These are phyloP conservation scores for Tauraco hartlaubi DNA, from an alignment of 2,797 vertebrate genomes.

Conservation along the genomic window DNA sequence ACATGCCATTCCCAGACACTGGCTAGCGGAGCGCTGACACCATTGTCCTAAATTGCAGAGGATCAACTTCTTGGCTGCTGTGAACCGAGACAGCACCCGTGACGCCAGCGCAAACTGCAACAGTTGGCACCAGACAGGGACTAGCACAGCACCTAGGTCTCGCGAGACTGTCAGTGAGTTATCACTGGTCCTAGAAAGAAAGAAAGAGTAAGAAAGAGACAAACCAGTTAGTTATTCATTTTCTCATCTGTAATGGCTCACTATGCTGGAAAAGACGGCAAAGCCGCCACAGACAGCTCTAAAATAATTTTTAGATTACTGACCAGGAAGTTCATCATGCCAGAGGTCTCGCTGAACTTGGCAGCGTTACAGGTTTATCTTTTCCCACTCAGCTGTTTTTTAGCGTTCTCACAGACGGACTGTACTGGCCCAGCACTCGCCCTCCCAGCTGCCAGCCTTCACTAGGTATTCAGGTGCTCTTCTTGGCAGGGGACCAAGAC, in stretches of 20 bases:
- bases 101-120: rapidly evolving
- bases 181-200: background rate
- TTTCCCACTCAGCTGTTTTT: conserved; percentile 29
- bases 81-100: background rate
- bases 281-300: background rate
- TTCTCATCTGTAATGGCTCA: background rate
- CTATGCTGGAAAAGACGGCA: background rate
- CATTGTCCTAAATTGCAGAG: background rate
- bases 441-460: background rate
- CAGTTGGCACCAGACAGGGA: background rate
- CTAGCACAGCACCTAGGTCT: background rate
- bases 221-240: background rate
- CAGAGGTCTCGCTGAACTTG: background rate
- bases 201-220: background rate
- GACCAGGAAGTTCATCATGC: background rate
- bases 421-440: background rate
- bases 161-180: background rate
- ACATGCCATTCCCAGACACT: rapidly evolving
- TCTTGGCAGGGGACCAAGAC: background rate
- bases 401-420: background rate
- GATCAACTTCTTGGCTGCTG: background rate
- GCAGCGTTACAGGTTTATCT: conserved; percentile 34
- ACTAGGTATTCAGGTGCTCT: background rate
- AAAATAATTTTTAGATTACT: conserved; percentile 25
- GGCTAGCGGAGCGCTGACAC: background rate